phyloP scores from a whole-genome alignment of 2,888 invertebrate genomes.

The Sesia apiformis region DNA sequence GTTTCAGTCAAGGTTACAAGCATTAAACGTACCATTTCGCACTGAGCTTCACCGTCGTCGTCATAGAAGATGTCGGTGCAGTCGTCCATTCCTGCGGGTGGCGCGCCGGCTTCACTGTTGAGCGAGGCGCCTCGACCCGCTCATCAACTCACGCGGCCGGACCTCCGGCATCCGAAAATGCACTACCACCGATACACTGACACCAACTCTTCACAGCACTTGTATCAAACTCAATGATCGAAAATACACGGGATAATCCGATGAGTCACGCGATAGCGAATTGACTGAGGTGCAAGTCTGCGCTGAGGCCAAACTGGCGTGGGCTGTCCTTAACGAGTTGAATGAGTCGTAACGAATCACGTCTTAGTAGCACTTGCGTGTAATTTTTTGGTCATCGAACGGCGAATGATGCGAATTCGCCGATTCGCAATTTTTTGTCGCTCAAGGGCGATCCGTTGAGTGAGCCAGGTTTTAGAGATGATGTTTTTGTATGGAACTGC shows the following conservation, averaged over 20 bases:
- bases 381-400: constrained; percentile 25
- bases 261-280: constrained; percentile 57
- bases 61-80: constrained; percentile 68
- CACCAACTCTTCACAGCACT: constrained; percentile 29
- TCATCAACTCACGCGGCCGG: constrained; percentile 65
- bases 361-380: constrained; percentile 28
- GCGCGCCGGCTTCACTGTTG: constrained; percentile 40
- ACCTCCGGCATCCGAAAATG: constrained; percentile 67
- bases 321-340: constrained; percentile 68
- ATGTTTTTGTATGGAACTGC: constrained; percentile 64
- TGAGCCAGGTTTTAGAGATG: constrained; percentile 34
- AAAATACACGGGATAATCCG: constrained; percentile 52
- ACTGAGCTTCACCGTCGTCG: constrained; percentile 69
- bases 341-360: constrained; percentile 47
- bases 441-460: constrained; percentile 44
- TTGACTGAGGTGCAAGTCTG: constrained; percentile 35
- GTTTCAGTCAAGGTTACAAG: constrained; percentile 20
- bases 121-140: constrained; percentile 48
- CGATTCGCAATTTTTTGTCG: constrained; percentile 25
- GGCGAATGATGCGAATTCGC: constrained; percentile 18
- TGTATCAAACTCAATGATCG: constrained; percentile 33
- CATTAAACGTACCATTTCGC: constrained; percentile 62
- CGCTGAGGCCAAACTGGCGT: constrained; percentile 33
- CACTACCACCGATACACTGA: constrained; percentile 25
- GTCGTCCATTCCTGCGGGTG: constrained; percentile 66